Base-by-base conservation (phyloP, 2,888 invertebrate genomes). In the Dexiosoma caninum region DNA sequence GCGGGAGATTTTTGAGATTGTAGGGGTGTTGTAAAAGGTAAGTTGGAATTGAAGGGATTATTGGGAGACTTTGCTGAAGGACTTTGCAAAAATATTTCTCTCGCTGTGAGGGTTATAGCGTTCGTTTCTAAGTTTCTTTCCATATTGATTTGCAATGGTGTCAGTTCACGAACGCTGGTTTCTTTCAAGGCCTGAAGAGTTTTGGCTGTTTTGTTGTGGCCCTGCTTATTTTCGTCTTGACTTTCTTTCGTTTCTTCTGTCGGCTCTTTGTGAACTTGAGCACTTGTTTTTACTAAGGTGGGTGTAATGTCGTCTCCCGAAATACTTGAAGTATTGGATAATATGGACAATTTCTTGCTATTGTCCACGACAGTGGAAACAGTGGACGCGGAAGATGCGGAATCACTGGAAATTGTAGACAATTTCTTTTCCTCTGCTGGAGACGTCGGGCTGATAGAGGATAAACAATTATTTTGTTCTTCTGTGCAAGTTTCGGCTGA, bases 261-360 rank as follows among this genome's bases (percentile, higher is more conserved):
- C 6, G 82, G 82, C 4, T 80, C 64, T 14, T 59, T 46, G 23
- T 84, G 84, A n/a, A 84, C 55, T 5, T 83, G 57, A 9, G 83
- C 84, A 14, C 19, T 82, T 8, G 79, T 83, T 74, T 82, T 60
- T 23, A 83, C 35, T 4, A 76, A 0, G 5, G 53, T 57, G 21
- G 72, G 71, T n/a, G 14, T 12, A 12, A 19, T n/a, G n/a, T n/a
- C 8, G 23, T 51, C 66, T 35, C 10, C 44, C 1, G 81, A 82
- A 7, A 46, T n/a, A 2, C 53, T 82, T 4, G 84, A 84, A 8
- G 37, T 55, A 40, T 81, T 62, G 0, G 84, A 84, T 10, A 82
- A 51, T 6, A 82, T 32, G 19, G 84, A 84, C 27, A 83, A 67
- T 12, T 64, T 81, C 14, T 83, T 83, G 21, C 53, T 16, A 12